A percentile compares a stretch with the other conserved stretches of the same genome.
Evolutionary conservation across 2,113 vertebrate species (phyloP).

Genomic region (Pedionomus torquatus): DNA sequence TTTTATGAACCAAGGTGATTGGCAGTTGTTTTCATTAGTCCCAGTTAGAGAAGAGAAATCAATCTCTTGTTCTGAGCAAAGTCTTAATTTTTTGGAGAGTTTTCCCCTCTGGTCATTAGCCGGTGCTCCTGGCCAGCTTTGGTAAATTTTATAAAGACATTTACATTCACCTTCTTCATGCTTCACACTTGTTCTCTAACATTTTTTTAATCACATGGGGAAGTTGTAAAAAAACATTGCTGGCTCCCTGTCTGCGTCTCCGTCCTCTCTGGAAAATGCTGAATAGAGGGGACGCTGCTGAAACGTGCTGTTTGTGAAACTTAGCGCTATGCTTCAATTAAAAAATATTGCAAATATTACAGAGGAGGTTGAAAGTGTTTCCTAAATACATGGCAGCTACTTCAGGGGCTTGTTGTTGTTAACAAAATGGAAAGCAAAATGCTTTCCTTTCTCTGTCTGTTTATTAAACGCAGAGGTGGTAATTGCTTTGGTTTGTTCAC

Average conservation of each 20-base stretch:
- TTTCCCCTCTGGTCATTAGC: not conserved
- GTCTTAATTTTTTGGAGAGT: not conserved
- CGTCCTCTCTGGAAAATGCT: not conserved
- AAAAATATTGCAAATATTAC: not conserved
- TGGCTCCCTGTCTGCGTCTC: not conserved
- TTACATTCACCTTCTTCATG: not conserved
- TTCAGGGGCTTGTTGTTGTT: not conserved
- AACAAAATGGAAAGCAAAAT: not conserved
- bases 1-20: not conserved
- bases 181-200: not conserved
- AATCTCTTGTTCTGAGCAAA: not conserved
- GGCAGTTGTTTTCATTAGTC: not conserved
- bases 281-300: not conserved
- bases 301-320: not conserved
- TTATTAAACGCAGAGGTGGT: not conserved
- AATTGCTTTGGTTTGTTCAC: slow-evolving; percentile 24
- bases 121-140: not conserved
- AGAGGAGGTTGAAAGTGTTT: not conserved
- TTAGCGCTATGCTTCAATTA: not conserved
- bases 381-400: not conserved
- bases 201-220: not conserved
- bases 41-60: not conserved
- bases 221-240: not conserved
- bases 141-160: not conserved
- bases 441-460: not conserved